phyloP scores from a whole-genome alignment of 2,888 invertebrate species.

The Mechanitis mazaeus region DNA sequence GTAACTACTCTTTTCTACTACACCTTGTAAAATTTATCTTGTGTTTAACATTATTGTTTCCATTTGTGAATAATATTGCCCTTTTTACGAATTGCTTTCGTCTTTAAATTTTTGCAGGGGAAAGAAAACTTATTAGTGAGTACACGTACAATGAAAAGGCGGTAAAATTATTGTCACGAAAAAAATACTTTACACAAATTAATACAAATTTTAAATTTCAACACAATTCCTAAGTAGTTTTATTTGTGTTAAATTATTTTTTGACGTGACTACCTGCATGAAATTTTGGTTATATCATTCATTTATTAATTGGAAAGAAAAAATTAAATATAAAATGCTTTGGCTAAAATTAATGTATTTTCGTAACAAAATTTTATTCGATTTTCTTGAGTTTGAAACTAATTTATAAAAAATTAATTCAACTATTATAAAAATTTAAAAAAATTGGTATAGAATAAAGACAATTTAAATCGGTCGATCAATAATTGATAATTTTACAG shows the following conservation, averaged over 20 bases:
- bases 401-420: too few relatives aligned
- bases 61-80: slow-evolving; percentile 61
- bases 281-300: slow-evolving; percentile 21
- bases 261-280: slow-evolving; percentile 25
- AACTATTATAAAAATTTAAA: too few relatives aligned
- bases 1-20: slow-evolving; percentile 14
- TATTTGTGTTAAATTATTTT: slow-evolving; percentile 13
- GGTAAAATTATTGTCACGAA: slow-evolving; percentile 52
- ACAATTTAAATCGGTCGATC: too few relatives aligned
- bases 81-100: slow-evolving; percentile 57
- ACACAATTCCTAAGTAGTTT: slow-evolving; percentile 4
- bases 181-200: slow-evolving; percentile 1
- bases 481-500: too few relatives aligned
- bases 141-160: slow-evolving; percentile 46
- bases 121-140: slow-evolving; percentile 76
- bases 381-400: too few relatives aligned
- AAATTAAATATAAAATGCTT: slow-evolving; percentile 15
- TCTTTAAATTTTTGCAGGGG: slow-evolving; percentile 71
- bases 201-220: not conserved
- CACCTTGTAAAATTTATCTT: slow-evolving; percentile 16
- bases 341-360: not conserved
- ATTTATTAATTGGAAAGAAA: slow-evolving; percentile 18
- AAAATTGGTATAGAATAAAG: too few relatives aligned
- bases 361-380: not conserved
- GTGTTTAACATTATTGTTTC: slow-evolving; percentile 28